Evolutionary conservation across 2,888 invertebrate species (phyloP), one percentile per base, ranked within the genome.

Genomic region (Stenchaetothrips biformis): DNA sequence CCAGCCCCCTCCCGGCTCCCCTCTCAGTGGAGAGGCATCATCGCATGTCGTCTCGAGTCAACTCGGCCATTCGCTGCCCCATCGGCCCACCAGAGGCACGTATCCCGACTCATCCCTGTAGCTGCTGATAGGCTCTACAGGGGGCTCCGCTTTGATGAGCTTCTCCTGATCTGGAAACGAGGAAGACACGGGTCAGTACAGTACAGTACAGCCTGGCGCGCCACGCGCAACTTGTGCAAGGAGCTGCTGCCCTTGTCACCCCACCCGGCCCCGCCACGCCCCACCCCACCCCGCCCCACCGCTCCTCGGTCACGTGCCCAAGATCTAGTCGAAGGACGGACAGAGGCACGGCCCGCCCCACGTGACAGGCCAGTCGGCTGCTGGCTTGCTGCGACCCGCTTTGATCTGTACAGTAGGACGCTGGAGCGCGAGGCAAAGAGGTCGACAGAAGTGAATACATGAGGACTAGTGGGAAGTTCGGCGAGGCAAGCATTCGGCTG

Each of bases 61-160:
- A 95, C 96, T 96, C 90, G 96, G 96, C 96, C 96, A 96, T 89
- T 96, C 95, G 89, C 93, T 92, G 88, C 95, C 95, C 95, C 95
- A 96, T 85, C 95, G 93, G 87, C 94, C 95, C 87, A 95, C 95
- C 87, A 92, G 91, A 89, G 95, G 95, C 89, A 92, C 90, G 86
- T 91, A 91, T 83, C 89, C 88, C 85, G 87, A 87, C 85, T 89
- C 89, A 86, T 90, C 88, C 87, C 88, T 87, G 88, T 86, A 88
- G 87, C 87, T 87, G 87, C 88, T 87, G 86, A 87, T 87, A 83
- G 87, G 87, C 87, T 87, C 87, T 85, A 87, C 88, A 88, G 88
- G 87, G 88, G 86, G 86, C 86, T 87, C 87, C 84, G 84, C 83
- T 84, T 84, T 83, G 85, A 85, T 11, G 21, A 74, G 67, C 67